A percentile compares a stretch with the other conserved stretches of the same genome.
Evolutionary conservation across 2,797 vertebrate species (phyloP).

Genomic region (Sylvia borin): DNA sequence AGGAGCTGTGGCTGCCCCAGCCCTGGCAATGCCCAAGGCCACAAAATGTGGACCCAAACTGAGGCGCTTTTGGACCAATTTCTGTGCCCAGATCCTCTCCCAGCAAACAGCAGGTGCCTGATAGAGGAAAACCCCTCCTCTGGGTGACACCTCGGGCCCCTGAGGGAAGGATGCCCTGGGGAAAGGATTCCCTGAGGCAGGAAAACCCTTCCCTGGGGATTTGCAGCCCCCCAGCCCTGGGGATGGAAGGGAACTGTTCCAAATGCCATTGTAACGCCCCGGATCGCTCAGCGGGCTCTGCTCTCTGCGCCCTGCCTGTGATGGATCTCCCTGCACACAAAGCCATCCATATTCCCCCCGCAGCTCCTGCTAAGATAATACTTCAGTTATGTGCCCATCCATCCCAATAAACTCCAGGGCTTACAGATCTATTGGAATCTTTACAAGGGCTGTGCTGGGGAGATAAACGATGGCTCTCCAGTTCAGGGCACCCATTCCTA

Average conservation of each 20-base stretch:
- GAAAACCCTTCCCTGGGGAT: neutral
- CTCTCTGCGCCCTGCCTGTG: neutral
- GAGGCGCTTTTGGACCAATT: neutral
- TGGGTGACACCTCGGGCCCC: neutral
- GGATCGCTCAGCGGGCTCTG: conserved; percentile 13
- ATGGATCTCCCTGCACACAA: conserved; percentile 19
- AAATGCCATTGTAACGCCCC: conserved; percentile 1
- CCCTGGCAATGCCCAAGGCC: neutral
- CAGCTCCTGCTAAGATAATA: conserved; percentile 44
- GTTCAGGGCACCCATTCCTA: neutral
- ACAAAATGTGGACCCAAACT: neutral
- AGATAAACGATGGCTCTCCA: neutral
- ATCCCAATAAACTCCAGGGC: conserved; percentile 20
- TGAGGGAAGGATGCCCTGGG: neutral
- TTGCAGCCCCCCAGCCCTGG: neutral
- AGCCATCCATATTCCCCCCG: conserved; percentile 10
- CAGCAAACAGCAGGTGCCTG: neutral
- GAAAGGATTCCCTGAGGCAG: too few species aligned
- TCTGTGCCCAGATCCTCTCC: neutral
- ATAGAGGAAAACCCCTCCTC: neutral
- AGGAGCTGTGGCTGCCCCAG: neutral
- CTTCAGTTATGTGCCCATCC: conserved; percentile 32
- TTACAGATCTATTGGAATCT: conserved; percentile 12
- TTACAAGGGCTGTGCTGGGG: neutral
- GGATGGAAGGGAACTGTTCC: neutral